Percentiles rank a stretch among this genome's conserved stretches.
phyloP scores from a whole-genome alignment of 2,888 invertebrate genomes.

The Oligia strigilis region DNA sequence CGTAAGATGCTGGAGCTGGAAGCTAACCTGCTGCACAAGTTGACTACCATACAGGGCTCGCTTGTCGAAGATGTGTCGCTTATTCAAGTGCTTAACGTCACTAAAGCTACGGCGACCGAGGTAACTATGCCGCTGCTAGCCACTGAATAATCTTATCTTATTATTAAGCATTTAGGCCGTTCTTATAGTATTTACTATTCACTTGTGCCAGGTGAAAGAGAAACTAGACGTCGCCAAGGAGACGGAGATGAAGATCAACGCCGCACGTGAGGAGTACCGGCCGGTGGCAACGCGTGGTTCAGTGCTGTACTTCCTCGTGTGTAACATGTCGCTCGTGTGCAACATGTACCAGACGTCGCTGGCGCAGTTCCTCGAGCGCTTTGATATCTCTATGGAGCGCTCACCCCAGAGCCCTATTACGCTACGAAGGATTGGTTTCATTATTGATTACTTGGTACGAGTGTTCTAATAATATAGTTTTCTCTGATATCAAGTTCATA shows the following conservation, averaged over 20 bases:
- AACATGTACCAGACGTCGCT: slow-evolving; percentile 97
- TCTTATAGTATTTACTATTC: background rate
- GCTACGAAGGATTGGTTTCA: slow-evolving; percentile 92
- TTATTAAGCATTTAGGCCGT: no score
- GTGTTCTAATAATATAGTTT: background rate
- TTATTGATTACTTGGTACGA: slow-evolving; percentile 93
- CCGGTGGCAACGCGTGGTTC: slow-evolving; percentile 96
- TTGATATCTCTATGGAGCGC: slow-evolving; percentile 95
- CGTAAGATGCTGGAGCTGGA: slow-evolving; percentile 96
- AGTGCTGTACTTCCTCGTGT: slow-evolving; percentile 96
- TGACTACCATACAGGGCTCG: slow-evolving; percentile 96
- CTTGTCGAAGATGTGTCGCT: slow-evolving; percentile 96
- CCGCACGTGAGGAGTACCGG: slow-evolving; percentile 95
- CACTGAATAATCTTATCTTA: background rate
- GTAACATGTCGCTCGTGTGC: slow-evolving; percentile 97
- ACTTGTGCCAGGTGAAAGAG: slow-evolving; percentile 91
- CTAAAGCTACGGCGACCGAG: slow-evolving; percentile 95
- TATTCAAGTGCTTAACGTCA: slow-evolving; percentile 94
- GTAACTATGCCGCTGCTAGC: slow-evolving; percentile 64
- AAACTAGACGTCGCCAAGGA: slow-evolving; percentile 94
- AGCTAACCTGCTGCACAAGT: slow-evolving; percentile 95
- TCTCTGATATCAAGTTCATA: slow-evolving; percentile 91
- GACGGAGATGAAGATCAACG: slow-evolving; percentile 95
- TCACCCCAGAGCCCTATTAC: slow-evolving; percentile 92
- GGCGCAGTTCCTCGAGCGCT: slow-evolving; percentile 95